Evolutionary conservation across 2,888 invertebrate species (phyloP).

Genomic region (Hylaea fasciaria): DNA sequence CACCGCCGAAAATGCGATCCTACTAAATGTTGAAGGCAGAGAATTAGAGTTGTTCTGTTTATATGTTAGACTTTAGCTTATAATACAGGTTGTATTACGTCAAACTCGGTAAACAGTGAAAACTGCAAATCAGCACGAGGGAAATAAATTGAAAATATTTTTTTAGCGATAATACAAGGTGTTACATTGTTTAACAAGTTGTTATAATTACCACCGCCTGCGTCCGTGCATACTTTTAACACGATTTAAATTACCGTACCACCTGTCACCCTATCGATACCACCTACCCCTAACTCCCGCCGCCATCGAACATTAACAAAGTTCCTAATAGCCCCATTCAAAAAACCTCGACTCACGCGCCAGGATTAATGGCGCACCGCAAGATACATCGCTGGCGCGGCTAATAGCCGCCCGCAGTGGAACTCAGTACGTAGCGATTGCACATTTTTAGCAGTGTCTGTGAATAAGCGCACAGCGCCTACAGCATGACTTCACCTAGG

Average conservation of each 20-base stretch:
- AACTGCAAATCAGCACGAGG: too few relatives aligned
- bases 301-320: conserved; percentile 14
- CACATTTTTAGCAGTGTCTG: too few relatives aligned
- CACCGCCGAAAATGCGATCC: not conserved
- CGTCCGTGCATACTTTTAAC: not conserved
- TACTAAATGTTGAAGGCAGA: not conserved
- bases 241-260: not conserved
- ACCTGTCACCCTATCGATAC: conserved; percentile 1
- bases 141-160: too few relatives aligned
- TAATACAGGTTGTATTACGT: too few relatives aligned
- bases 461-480: too few relatives aligned
- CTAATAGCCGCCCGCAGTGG: not conserved
- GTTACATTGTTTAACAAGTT: too few relatives aligned
- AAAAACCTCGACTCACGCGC: conserved; percentile 25
- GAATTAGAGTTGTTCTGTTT: not conserved
- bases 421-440: not conserved
- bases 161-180: too few relatives aligned
- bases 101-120: too few relatives aligned
- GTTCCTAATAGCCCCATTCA: conserved; percentile 27
- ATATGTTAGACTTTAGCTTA: not conserved
- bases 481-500: too few relatives aligned
- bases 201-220: too few relatives aligned
- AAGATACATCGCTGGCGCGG: conserved; percentile 11
- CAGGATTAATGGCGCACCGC: conserved; percentile 10
- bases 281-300: conserved; percentile 1